Evolutionary conservation across 1,140 invertebrate genomes (phyloP).

Genomic region (Sogatella furcifera): DNA sequence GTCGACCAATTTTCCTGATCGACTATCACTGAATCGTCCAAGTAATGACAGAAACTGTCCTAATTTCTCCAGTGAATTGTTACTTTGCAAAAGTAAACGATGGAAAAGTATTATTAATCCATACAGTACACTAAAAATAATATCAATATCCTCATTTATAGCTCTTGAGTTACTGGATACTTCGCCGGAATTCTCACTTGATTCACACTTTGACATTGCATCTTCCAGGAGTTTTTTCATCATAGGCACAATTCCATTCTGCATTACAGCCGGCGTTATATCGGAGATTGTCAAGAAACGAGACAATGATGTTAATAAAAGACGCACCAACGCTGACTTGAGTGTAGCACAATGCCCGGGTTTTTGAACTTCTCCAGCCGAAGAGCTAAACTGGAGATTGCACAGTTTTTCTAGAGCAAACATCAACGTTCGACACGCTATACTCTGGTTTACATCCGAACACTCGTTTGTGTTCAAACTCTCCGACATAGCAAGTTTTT

Average conservation of each 20-base stretch:
- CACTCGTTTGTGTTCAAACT: slow-evolving; percentile 4
- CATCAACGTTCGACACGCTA: slow-evolving; percentile 46
- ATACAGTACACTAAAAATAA: slow-evolving; percentile 47
- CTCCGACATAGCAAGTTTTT: slow-evolving; percentile 43
- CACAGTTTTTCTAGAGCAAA: slow-evolving; percentile 48
- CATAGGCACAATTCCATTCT: slow-evolving; percentile 49
- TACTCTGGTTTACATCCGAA: slow-evolving; percentile 23
- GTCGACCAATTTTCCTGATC: slow-evolving; percentile 44
- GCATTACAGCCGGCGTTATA: slow-evolving; percentile 44
- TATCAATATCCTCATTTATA: slow-evolving; percentile 30
- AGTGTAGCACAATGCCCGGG: slow-evolving; percentile 34
- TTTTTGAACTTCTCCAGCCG: slow-evolving; percentile 20
- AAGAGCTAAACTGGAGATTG: slow-evolving; percentile 43
- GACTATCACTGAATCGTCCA: slow-evolving; percentile 45
- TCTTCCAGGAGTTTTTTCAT: slow-evolving; percentile 46
- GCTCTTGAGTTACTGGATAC: background rate
- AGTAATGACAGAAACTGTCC: slow-evolving; percentile 48
- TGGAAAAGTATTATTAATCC: slow-evolving; percentile 47
- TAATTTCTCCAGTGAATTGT: slow-evolving; percentile 36
- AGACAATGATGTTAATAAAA: slow-evolving; percentile 45
- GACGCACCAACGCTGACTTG: slow-evolving; percentile 43
- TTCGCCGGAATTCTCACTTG: no score
- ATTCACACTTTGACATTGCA: slow-evolving; percentile 32
- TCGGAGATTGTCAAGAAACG: slow-evolving; percentile 43
- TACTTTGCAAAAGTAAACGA: slow-evolving; percentile 42